Base-by-base conservation (phyloP, 2,888 invertebrate species). In the Eupithecia vulgata region DNA sequence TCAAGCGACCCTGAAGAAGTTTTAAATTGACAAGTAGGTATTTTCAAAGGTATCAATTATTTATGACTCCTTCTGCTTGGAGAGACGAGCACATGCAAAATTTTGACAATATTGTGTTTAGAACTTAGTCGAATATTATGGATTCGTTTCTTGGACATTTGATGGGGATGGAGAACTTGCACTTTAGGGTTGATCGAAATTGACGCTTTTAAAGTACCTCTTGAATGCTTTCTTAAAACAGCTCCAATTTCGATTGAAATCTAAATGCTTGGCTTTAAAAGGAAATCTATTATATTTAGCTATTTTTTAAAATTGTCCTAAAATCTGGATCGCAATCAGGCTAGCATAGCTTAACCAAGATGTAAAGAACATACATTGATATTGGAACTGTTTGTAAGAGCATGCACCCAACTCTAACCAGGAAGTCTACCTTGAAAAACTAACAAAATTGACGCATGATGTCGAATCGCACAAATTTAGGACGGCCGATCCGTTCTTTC, bases 1-100 rank as follows among this genome's bases (percentile, higher is more conserved):
- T 74, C 80, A 82, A 84, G 82, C 82, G 62, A 64, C 34, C 62
- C 62, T 35, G 62, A 48, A 35, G 45, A 67, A 37, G n/a, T 68
- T 64, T 62, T 57, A 57, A 57, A 57, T 57, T 57, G 57, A 57
- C 21, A 57, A 57, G 57, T 57, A 25, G 67, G 57, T 57, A 25
- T 57, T 57, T 57, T 57, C 5, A 57, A 57, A 57, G 12, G 25
- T 25, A 52, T 52, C 1, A 52, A 21, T 48, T 21, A n/a, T 42
- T 2, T 15, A 45, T 45, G 45, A 21, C 21, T 52, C n/a, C n/a
- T n/a, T 48, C 25, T 21, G 25, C 5, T 57, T 57, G 57, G 10
- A 57, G 57, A 52, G 52, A 52, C 52, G 52, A 57, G 57, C 57
- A 13, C 57, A 57, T 57, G 57, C 57, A 25, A 57, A 5, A 25